These are phyloP conservation scores for Falco rusticolus DNA, from an alignment of 2,797 vertebrate genomes.

Conservation along the genomic window DNA sequence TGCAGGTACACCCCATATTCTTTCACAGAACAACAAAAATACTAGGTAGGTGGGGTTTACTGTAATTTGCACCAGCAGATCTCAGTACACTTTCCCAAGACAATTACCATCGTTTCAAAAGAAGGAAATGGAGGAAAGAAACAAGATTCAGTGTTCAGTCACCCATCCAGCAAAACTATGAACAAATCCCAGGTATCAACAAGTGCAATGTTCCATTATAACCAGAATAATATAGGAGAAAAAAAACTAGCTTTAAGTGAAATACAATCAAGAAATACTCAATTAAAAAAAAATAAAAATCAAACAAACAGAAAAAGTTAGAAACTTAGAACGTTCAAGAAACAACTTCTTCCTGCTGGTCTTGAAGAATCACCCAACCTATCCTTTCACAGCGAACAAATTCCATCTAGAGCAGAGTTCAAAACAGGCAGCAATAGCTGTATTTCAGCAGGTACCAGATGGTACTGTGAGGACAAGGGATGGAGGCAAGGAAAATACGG, in stretches of 20 bases:
- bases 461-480: background rate
- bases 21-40: background rate
- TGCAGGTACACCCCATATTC: background rate
- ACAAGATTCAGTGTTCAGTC: background rate
- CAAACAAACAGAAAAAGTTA: background rate
- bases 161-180: background rate
- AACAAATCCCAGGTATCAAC: background rate
- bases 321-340: background rate
- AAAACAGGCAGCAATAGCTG: background rate
- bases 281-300: background rate
- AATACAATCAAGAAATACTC: background rate
- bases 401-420: background rate
- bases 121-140: background rate
- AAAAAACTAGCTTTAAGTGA: background rate
- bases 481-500: background rate
- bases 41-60: rapidly evolving
- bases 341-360: background rate
- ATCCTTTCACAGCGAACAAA: background rate
- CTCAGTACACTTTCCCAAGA: background rate
- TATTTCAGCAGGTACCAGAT: background rate
- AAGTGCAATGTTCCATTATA: background rate
- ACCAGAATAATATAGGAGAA: background rate
- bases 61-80: background rate
- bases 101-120: background rate
- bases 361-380: background rate